These are phyloP conservation scores for Samia ricini DNA, from an alignment of 1,140 invertebrate species.

Conservation along the genomic window DNA sequence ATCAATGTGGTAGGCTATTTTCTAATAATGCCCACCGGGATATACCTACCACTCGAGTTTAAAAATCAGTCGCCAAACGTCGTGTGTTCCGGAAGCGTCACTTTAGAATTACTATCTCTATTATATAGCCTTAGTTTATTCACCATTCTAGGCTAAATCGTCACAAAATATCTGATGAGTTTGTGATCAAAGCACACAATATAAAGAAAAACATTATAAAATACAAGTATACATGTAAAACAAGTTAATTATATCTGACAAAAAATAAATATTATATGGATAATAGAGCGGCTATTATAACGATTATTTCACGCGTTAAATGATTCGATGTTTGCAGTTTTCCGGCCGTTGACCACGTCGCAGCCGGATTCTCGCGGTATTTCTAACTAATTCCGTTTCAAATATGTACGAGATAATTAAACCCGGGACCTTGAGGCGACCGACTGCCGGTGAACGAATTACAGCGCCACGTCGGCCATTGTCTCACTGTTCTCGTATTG, in stretches of 20 bases:
- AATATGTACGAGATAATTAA: not conserved
- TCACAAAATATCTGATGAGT: no score
- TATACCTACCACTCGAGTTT: no score
- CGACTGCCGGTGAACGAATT: not conserved
- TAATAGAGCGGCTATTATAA: not conserved
- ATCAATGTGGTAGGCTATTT: no score
- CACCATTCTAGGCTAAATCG: no score
- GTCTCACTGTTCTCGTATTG: not conserved
- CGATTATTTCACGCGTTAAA: not conserved
- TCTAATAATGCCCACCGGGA: no score
- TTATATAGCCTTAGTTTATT: not conserved
- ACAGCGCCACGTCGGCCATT: not conserved
- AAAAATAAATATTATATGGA: not conserved
- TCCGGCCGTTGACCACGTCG: not conserved
- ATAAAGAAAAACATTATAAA: no score
- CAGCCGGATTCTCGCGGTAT: not conserved
- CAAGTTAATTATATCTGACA: not conserved
- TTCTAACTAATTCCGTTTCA: constrained; percentile 1
- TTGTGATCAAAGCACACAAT: no score
- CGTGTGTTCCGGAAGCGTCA: no score
- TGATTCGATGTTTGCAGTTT: not conserved
- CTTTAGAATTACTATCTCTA: not conserved
- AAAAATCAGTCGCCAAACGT: no score
- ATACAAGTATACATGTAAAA: no score
- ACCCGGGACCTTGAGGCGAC: not conserved